Base-by-base conservation (phyloP, 1,140 invertebrate species). In the Heterodera schachtii region DNA sequence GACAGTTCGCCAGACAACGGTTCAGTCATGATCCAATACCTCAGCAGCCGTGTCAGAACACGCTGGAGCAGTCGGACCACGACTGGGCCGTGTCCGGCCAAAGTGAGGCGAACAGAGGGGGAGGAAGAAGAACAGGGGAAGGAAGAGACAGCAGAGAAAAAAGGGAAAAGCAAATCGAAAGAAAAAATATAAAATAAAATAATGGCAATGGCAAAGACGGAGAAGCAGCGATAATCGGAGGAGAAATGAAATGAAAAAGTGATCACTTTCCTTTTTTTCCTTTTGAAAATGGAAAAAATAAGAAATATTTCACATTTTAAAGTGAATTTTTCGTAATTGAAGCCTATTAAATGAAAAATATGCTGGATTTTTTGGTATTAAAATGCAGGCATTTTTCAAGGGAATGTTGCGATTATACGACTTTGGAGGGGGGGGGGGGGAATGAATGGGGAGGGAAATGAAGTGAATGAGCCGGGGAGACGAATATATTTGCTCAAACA, bases 11-110 rank as follows among this genome's bases (percentile, higher is more conserved):
- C 57, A 46, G 71, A 57, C 74, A 80, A 64, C 66, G 31, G 43
- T 31, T 81, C 80, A 81, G 80, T 81, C 80, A 81, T 81, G 80
- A 81, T 81, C 79, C 80, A 79, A 81, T 81, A 81, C 80, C 80
- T 81, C 80, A 81, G 74, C 80, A 43, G 78, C 78, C 44, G 44
- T 66, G 44, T 43, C 16, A 57, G 31, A 67, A 66, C 69, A 81
- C 74, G 80, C 80, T 77, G 80, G 66, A 81, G 80, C 75, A 19
- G 47, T 80, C 19, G 75, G 73, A 81, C 64, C 80, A 76, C 79
- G 80, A 81, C 80, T 81, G 80, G 75, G 73, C 47, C 66, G 64
- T 31, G 31, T 31, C 31, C 31, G 31, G 31, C 31, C 31, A 31
- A 31, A 31, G 31, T 31, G 31, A 31, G 31, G 31, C 31, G 31